phyloP scores from a whole-genome alignment of 2,888 invertebrate species.

The Coremacera marginata region DNA sequence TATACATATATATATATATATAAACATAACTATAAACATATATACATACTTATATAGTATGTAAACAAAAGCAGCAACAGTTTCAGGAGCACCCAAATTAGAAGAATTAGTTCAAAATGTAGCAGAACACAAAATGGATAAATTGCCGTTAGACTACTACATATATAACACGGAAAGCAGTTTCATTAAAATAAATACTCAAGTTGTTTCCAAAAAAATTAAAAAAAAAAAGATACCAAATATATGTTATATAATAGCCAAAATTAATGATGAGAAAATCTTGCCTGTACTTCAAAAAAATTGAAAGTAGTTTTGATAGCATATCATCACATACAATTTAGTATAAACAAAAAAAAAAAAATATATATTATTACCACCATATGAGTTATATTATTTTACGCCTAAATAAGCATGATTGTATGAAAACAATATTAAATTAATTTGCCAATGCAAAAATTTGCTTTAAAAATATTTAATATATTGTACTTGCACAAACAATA shows the following conservation, averaged over 20 bases:
- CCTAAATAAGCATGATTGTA: no score
- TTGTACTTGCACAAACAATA: no score
- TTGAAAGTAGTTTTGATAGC: constrained; percentile 20
- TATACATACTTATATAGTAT: neutral
- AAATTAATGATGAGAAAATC: neutral
- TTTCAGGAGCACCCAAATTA: neutral
- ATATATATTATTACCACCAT: neutral
- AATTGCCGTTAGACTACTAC: neutral
- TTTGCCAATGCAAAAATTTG: no score
- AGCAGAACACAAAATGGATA: no score
- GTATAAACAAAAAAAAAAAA: neutral
- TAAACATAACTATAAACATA: neutral
- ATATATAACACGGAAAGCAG: neutral
- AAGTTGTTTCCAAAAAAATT: neutral
- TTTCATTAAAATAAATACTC: constrained; percentile 5
- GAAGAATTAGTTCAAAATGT: no score
- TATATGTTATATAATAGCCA: neutral
- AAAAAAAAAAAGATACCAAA: neutral
- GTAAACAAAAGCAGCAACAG: neutral
- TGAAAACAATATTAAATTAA: no score
- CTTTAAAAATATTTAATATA: no score
- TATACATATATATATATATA: neutral
- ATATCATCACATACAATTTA: constrained; percentile 9
- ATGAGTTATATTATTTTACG: no score
- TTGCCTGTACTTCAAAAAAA: neutral